Base-by-base conservation (phyloP, 1,140 invertebrate species). In the Eciton burchellii region DNA sequence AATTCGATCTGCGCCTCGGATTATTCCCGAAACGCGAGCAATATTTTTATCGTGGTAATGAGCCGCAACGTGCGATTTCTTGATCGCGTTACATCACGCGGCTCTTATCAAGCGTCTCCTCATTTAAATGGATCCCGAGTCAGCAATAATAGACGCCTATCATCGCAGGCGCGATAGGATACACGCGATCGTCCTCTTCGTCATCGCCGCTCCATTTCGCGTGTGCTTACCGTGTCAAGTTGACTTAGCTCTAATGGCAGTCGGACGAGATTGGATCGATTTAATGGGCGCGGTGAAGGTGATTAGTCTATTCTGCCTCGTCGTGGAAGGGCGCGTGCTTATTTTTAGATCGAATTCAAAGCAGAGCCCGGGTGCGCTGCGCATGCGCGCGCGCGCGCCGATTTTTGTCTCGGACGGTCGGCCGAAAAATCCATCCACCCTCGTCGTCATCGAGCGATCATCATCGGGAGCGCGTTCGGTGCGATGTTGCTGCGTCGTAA, bases 241-340 rank as follows among this genome's bases (percentile, higher is more conserved):
- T 88, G 63, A 84, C 59, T 88, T 54, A 47, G 52, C 56, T 71
- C 81, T 83, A 82, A 66, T 76, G 45, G 57, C 45, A 71, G 66
- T 79, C 47, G 45, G 35, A 82, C 60, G 72, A 89, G 83, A 82
- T 83, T 62, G 84, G 81, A 88, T 88, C 86, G 86, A 89, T 86
- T 84, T 89, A 86, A 88, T 84, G 84, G 82, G 72, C 59, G 84
- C 56, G 70, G 43, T 83, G 65, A 79, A 85, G 81, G 52, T 85
- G 86, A 83, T 88, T 85, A 88, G 79, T 77, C 73, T 72, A 60
- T 82, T 24, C 71, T 65, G 16, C n/a, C 21, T 43, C 9, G 0
- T 49, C 21, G 43, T 77, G 52, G 59, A 79, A 87, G 71, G 57
- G 73, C 57, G 81, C 79, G 19, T 1, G 54, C 35, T 81, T 88